These are phyloP conservation scores for Melieria crassipennis DNA, from an alignment of 2,888 invertebrate genomes.

Conservation along the genomic window DNA sequence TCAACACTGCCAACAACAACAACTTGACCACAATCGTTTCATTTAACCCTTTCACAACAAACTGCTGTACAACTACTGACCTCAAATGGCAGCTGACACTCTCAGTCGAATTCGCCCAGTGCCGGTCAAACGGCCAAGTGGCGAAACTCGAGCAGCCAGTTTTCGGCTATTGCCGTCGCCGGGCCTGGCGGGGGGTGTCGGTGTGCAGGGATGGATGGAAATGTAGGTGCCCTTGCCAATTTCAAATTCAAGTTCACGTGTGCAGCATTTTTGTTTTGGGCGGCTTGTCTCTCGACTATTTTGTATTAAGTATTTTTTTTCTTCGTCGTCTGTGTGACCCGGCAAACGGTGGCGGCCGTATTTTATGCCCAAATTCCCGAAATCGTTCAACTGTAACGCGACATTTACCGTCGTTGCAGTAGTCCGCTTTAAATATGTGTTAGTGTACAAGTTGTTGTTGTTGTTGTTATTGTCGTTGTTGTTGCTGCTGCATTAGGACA, in stretches of 20 bases:
- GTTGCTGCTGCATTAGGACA: slow-evolving; percentile 43
- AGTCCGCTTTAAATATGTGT: not conserved
- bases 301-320: not conserved
- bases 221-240: slow-evolving; percentile 61
- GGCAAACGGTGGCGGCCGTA: no score
- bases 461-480: no score
- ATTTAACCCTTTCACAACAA: no score
- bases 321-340: not conserved
- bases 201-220: slow-evolving; percentile 10
- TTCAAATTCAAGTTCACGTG: slow-evolving; percentile 60
- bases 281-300: not conserved
- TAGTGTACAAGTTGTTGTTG: no score
- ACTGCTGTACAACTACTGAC: slow-evolving; percentile 11
- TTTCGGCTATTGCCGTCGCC: no score
- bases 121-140: not conserved
- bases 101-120: no score
- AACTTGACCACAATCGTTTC: no score
- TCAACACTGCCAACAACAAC: no score
- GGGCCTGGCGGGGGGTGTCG: not conserved
- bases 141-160: no score
- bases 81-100: slow-evolving; percentile 32
- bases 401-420: slow-evolving; percentile 1
- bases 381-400: slow-evolving; percentile 52
- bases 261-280: not conserved
- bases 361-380: slow-evolving; percentile 21